phyloP scores from a whole-genome alignment of 2,888 invertebrate species.

The Eulithis prunata region DNA sequence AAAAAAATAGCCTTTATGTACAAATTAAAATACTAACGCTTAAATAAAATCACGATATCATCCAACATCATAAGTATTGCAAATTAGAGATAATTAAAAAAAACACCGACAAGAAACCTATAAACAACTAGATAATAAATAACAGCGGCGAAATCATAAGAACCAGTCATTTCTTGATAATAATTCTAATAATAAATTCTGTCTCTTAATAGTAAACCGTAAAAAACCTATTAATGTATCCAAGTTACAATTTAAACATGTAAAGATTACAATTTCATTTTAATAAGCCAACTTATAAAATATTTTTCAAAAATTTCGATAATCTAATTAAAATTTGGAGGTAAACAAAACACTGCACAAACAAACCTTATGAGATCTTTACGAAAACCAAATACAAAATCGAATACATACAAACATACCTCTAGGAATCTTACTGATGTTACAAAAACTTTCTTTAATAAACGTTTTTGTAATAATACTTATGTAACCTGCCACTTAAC shows the following conservation, averaged over 20 bases:
- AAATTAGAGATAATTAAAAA: slow-evolving; percentile 47
- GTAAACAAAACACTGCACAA: slow-evolving; percentile 84
- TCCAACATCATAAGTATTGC: slow-evolving; percentile 51
- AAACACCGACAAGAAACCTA: slow-evolving; percentile 45
- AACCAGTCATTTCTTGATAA: slow-evolving; percentile 67
- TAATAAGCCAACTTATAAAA: slow-evolving; percentile 59
- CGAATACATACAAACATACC: slow-evolving; percentile 76
- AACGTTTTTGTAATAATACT: slow-evolving; percentile 61
- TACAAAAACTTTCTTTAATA: slow-evolving; percentile 63
- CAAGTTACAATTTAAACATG: slow-evolving; percentile 50
- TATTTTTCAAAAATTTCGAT: slow-evolving; percentile 56
- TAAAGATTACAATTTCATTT: slow-evolving; percentile 52
- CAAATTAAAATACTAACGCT: slow-evolving; percentile 43
- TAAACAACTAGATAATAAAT: slow-evolving; percentile 77
- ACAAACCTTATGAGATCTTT: slow-evolving; percentile 84
- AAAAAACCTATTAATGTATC: slow-evolving; percentile 52
- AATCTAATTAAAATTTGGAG: slow-evolving; percentile 80
- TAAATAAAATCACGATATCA: slow-evolving; percentile 58
- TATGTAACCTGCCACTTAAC: slow-evolving; percentile 50
- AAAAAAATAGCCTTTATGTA: slow-evolving; percentile 42
- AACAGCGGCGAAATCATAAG: slow-evolving; percentile 68
- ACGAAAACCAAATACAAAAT: slow-evolving; percentile 82
- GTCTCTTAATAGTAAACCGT: slow-evolving; percentile 33
- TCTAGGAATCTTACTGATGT: slow-evolving; percentile 63
- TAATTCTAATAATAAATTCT: slow-evolving; percentile 43